A percentile compares a stretch with the other conserved stretches of the same genome.
These are phyloP conservation scores for Lissonota sp. DNA, from an alignment of 2,888 invertebrate genomes.

Conservation along the genomic window DNA sequence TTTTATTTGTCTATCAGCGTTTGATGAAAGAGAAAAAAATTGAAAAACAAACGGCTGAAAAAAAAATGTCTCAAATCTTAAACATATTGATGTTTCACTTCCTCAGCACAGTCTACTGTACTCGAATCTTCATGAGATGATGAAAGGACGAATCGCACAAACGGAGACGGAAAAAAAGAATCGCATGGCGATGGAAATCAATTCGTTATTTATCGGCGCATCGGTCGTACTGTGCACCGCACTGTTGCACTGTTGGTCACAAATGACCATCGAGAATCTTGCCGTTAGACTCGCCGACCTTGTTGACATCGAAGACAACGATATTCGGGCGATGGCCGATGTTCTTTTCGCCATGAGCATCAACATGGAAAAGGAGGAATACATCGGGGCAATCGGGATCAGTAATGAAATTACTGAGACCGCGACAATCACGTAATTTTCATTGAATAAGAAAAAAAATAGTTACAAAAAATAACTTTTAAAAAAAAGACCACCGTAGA, in stretches of 20 bases:
- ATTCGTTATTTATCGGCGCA: constrained; percentile 71
- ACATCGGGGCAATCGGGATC: neutral
- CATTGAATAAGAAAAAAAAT: too few species aligned
- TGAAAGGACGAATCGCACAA: constrained; percentile 48
- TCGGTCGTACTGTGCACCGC: constrained; percentile 70
- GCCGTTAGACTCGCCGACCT: constrained; percentile 67
- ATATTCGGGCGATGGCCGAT: constrained; percentile 71
- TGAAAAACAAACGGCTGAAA: neutral
- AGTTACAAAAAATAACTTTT: too few species aligned
- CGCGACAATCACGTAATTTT: too few species aligned
- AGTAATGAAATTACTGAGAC: too few species aligned
- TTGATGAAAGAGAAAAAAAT: neutral
- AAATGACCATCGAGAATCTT: constrained; percentile 36
- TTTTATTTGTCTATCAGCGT: too few species aligned
- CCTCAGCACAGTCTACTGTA: constrained; percentile 66
- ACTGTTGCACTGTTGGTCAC: constrained; percentile 60
- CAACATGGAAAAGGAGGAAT: constrained; percentile 45
- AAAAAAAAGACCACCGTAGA: too few species aligned
- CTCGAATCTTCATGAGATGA: constrained; percentile 61
- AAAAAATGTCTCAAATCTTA: neutral
- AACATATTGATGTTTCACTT: neutral
- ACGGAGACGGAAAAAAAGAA: constrained; percentile 60
- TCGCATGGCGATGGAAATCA: constrained; percentile 69
- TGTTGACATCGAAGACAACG: constrained; percentile 59
- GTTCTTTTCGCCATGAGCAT: constrained; percentile 67